Evolutionary conservation across 2,797 vertebrate species (phyloP).

Genomic region (Ateles fusciceps): DNA sequence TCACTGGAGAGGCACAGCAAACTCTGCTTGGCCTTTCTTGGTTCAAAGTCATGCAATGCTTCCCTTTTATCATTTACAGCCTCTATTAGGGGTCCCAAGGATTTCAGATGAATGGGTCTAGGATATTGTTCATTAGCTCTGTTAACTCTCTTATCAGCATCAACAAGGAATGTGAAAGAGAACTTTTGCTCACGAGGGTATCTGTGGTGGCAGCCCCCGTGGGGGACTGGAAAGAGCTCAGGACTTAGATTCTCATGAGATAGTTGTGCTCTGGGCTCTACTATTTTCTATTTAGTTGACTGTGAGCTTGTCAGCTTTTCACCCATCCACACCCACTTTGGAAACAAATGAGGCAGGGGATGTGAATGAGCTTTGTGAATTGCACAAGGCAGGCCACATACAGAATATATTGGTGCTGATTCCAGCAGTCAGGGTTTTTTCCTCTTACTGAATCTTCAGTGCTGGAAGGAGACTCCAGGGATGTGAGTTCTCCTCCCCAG

Average conservation of each 20-base stretch:
- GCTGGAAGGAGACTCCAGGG: not conserved
- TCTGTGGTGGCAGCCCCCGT: too few relatives aligned
- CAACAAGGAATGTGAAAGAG: not conserved
- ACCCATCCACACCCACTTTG: not conserved
- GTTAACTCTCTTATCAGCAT: too few relatives aligned
- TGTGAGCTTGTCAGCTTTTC: not conserved
- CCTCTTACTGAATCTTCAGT: not conserved
- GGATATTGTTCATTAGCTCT: not conserved
- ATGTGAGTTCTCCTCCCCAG: not conserved
- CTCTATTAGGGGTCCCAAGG: too few relatives aligned
- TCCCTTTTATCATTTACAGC: not conserved
- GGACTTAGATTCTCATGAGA: not conserved
- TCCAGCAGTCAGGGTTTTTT: not conserved
- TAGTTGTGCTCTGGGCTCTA: not conserved
- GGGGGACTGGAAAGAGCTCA: not conserved
- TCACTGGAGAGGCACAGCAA: not conserved
- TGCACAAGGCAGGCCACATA: fast-evolving
- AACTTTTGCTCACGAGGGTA: not conserved
- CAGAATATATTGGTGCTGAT: not conserved
- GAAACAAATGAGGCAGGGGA: too few relatives aligned
- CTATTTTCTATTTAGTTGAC: not conserved
- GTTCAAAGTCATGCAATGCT: not conserved
- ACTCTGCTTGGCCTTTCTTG: not conserved
- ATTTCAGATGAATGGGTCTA: not conserved
- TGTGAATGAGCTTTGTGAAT: too few relatives aligned